Conservation (phyloP, 2,113 vertebrate species). For the Microcebus ravelobensis region DNA sequence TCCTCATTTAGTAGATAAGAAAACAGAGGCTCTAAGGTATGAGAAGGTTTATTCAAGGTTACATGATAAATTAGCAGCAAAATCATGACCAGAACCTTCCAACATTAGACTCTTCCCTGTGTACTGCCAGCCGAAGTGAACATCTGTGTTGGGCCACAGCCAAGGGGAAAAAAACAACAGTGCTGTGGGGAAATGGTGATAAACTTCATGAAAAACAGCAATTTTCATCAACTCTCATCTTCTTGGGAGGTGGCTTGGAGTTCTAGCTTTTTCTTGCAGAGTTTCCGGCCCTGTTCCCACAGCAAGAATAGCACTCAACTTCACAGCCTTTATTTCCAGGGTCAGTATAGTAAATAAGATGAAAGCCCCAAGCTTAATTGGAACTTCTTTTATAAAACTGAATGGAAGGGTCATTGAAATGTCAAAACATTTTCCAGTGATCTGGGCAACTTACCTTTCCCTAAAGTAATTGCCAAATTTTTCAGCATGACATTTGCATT, state of each 20-base stretch:
- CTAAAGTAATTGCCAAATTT: constrained; percentile 56
- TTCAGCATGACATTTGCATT: constrained; percentile 72
- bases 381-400: constrained; percentile 44
- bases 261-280: not conserved
- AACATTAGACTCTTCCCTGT: not conserved
- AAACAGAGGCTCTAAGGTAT: not conserved
- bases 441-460: constrained; percentile 67
- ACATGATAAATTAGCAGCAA: not conserved
- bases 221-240: not conserved
- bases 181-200: not conserved
- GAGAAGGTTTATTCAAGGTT: not conserved
- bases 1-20: not conserved
- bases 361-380: constrained; percentile 55
- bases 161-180: not conserved
- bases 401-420: constrained; percentile 70
- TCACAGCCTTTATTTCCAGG: constrained; percentile 7
- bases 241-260: not conserved
- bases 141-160: constrained; percentile 34
- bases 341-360: constrained; percentile 53
- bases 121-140: not conserved
- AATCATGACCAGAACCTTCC: not conserved
- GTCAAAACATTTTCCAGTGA: constrained; percentile 74
- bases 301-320: not conserved
- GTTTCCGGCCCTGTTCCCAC: not conserved
- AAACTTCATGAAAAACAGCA: not conserved